Base-by-base conservation (phyloP, 1,140 invertebrate species). In the Samia ricini region DNA sequence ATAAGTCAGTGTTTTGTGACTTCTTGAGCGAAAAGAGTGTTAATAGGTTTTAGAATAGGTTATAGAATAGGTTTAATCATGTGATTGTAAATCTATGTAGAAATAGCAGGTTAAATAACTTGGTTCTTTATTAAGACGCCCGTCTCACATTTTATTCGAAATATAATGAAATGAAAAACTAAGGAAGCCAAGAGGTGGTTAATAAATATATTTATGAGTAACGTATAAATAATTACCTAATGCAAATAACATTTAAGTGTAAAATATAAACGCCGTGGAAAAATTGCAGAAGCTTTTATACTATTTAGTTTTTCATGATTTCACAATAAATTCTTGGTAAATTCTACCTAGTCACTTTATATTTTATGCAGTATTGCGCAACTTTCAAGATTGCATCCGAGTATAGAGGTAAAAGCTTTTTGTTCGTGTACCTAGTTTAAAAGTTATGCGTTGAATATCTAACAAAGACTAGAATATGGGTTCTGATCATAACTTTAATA, bases 341-440 rank as follows among this genome's bases (percentile, higher is more conserved):
- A 20, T 57, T 50, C 2, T 54, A 52, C 26, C 15, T 23, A 22
- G 56, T 52, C 54, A 20, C 19, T 52, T 63, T 42, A 54, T 36
- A 23, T 59, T 58, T 52, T 52, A 52, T 50, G 2, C 42, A 24
- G 62, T 33, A 51, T 49, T 24, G n/a, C 55, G 7, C 18, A 59
- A 54, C 26, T 42, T 55, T 55, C 6, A 24, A 55, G 20, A 55
- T 24, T 55, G 52, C 52, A 55, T 24, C 24, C 52, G 10, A 55
- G 52, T 23, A 55, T 55, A 55, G 24, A 63, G 18, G 29, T 59
- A 63, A 59, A 59, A 52, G 49, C 10, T 54, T 48, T 23, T 51
- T 62, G 60, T 29, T 33, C 33, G 26, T 57, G 24, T 36, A 12
- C 36, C 8, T 42, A 20, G 50, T 21, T 23, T 52, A 52, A 23